Evolutionary conservation across 2,113 vertebrate genomes (phyloP).

Genomic region (Copsychus sechellarum): DNA sequence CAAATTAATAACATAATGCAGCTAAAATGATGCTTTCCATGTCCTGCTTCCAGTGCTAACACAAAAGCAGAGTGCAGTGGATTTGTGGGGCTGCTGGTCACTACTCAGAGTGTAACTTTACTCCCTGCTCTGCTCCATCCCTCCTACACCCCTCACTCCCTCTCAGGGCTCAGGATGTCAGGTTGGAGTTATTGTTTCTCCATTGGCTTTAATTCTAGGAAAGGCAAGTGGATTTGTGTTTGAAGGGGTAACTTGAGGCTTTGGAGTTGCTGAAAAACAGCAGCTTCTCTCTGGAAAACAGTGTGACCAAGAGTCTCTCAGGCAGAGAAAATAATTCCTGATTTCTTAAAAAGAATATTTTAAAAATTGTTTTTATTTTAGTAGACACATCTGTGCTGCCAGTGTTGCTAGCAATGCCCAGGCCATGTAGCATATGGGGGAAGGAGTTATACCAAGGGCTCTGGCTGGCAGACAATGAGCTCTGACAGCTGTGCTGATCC

Average conservation of each 20-base stretch:
- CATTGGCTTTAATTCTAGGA: neutral
- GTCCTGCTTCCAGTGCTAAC: neutral
- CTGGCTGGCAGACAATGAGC: neutral
- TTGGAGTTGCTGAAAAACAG: neutral
- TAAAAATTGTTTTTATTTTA: neutral
- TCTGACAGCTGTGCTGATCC: neutral
- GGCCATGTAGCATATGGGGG: neutral
- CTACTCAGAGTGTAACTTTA: neutral
- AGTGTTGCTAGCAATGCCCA: neutral
- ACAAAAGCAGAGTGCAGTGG: neutral
- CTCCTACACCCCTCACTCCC: neutral
- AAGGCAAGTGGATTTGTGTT: neutral
- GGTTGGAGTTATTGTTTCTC: neutral
- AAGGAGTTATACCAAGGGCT: neutral
- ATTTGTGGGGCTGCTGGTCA: neutral
- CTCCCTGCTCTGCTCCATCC: neutral
- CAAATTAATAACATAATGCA: conserved; percentile 41
- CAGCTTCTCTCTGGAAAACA: neutral
- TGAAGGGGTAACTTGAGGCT: neutral
- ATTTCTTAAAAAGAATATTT: neutral
- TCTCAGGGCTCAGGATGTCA: neutral
- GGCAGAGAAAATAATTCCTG: neutral
- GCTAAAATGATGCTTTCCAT: neutral
- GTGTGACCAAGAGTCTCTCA: accelerated
- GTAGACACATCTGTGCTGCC: neutral